Evolutionary conservation across 2,113 vertebrate species (phyloP), one percentile per base, ranked within the genome.

Genomic region (Danionella cerebrum): DNA sequence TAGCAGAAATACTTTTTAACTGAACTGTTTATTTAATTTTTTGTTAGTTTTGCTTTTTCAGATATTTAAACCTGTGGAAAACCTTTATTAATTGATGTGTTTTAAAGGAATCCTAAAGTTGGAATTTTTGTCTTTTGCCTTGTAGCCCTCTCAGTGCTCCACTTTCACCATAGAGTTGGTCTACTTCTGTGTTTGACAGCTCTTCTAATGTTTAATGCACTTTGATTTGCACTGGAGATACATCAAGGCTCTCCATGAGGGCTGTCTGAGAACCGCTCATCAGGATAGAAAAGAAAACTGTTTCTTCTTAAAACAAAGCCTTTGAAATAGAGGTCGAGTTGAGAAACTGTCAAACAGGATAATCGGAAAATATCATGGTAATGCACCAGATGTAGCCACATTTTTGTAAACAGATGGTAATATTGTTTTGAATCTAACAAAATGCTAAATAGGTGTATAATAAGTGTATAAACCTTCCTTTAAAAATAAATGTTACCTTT

Each of bases 191-290:
- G 75, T 89, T 86, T 89, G 83, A 84, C 78, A 85, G 86, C 76
- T 82, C 88, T 92, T 93, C 88, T 92, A 91, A 95, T 95, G 91
- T 96, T 95, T 93, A 90, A 95, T 95, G 92, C 90, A 80, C 89
- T 96, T 94, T 92, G 90, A 93, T 93, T 92, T 91, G 79, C 82
- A 87, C 80, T 86, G 76, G 69, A 81, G 83, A 87, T 87, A 84
- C 84, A 82, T 76, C 82, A 82, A 83, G 51, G 78, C 57, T 86
- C 87, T 85, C 79, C 81, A 63, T 45, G 79, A 75, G 52, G 38
- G 41, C 14, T 54, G 45, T 67, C 62, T 33, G 60, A 70, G 57
- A 73, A 50, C 47, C 52, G 55, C 36, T 67, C 27, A 41, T 18
- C 36, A 5, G 65, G 69, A 58, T 50, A 29, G 66, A 59, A 57